Evolutionary conservation across 2,113 vertebrate species (phyloP), one percentile per base, ranked within the genome.

Genomic region (Orycteropus afer): DNA sequence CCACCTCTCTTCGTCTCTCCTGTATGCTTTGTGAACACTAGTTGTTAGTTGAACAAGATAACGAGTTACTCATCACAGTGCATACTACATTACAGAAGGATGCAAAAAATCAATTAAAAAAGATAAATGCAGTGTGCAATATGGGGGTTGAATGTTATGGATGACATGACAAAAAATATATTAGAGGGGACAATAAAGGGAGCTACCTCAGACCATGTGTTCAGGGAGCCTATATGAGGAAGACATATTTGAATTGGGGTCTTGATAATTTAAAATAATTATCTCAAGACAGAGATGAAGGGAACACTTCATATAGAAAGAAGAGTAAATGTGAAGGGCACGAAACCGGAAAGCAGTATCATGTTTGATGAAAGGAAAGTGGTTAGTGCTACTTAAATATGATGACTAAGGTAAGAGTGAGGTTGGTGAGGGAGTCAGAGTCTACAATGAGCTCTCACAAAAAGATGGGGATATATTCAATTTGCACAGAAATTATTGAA

Each of bases 1-100:
- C 40, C 45, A 12, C 25, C 7, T 42, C 20, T 12, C 18, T 17
- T 4, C n/a, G 10, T 29, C 9, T 82, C 5, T 0, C 2, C 2
- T 15, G 18, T 61, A 47, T 81, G 8, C 51, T 82, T 59, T 49
- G 20, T 87, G 49, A 76, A 14, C 22, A 10, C 57, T 20, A 42
- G 23, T 25, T 45, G 53, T 12, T 55, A 2, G 32, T 79, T 78
- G 29, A 47, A 42, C 23, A 63, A 61, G 32, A 78, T 1, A 34
- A 74, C 13, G 42, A 53, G 27, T n/a, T 82, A 57, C 3, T 1
- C 37, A 45, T 17, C 6, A 25, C 27, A 34, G n/a, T 15, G 18
- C 40, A 87, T 51, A 34, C 49, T 32, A 14, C 4, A 32, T 47
- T 37, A 32, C 11, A 49, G 32, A 45, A 15, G 7, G 18, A 3